Evolutionary conservation across 2,113 vertebrate species (phyloP), one percentile per base, ranked within the genome.

Genomic region (Myotis lucifugus): DNA sequence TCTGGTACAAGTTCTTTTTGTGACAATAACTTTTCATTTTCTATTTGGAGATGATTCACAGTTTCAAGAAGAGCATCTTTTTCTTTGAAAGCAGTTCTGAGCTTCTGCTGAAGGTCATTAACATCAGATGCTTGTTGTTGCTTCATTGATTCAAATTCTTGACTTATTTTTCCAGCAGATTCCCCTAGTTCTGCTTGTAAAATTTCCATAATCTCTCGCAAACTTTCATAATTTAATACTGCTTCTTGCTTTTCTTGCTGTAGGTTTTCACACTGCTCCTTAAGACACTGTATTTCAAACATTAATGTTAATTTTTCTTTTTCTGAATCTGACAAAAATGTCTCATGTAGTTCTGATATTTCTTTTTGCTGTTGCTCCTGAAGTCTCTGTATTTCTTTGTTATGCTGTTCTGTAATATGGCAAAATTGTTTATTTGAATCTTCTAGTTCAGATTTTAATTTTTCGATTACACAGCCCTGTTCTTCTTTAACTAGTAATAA

Each of bases 401-500:
- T 90, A 82, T 98, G 97, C 50, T 98, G 97, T 87, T 98, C 94
- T 25, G 84, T 1, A 32, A 70, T 4, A 9, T 61, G 83, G 79
- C 96, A 93, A 78, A 90, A 97, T 18, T 96, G 89, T 11, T 96
- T 93, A 69, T 93, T 95, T 88, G 95, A 87, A 85, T 76, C 74
- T 64, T 99, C 98, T 95, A 97, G 95, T 18, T 98, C 97, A 67
- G 95, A 67, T 94, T 98, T 98, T 94, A 98, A 92, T 96, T 98
- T 99, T 96, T 98, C 98, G 2, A 98, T 98, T 77, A 97, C 66
- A 96, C 82, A 97, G 46, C 98, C 96, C 15, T 98, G 97, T 32
- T 99, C 99, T 91, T 99, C 99, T 95, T 98, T 99, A 94, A 90
- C 98, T 98, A 99, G 98, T 86, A 99, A 99, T 48, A 99, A 94